Evolutionary conservation across 2,797 vertebrate genomes (phyloP), one percentile per base, ranked within the genome.

Genomic region (Gallirallus australis): DNA sequence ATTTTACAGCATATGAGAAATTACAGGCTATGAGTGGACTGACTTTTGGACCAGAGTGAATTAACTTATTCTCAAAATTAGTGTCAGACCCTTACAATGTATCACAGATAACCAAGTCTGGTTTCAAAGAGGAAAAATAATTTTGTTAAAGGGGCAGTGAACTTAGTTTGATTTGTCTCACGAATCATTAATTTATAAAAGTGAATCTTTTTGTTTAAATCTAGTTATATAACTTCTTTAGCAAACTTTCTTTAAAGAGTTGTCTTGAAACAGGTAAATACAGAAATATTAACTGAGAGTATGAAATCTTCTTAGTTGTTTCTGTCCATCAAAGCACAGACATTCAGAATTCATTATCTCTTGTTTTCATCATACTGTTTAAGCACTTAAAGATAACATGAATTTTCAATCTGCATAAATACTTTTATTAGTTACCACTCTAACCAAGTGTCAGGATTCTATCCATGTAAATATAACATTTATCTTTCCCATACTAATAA

Each of bases 41-140:
- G 92, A 84, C 47, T 96, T 94, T 33, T 82, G 42, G 60, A 90
- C 70, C 59, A 84, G 21, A 56, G 70, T n/a, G 39, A 82, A 93
- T 94, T 52, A 94, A 89, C 15, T 54, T 90, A 77, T 56, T 92
- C 56, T 82, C 71, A 82, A 80, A 96, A 96, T 95, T 82, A 96
- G 78, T 80, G 92, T 90, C 86, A 95, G 78, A 39, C 53, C 52
- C 75, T 86, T 66, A 82, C 31, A 78, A 83, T 91, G 39, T 45
- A 86, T 93, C 83, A 90, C 21, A 70, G 81, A 64, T 72, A 96
- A 89, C 35, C 18, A 79, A 94, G 90, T 82, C 52, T 70, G 10
- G 15, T 39, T 92, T 90, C 77, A 95, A 93, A 90, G 47, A 80
- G 30, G 39, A 92, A 89, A 94, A 95, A 79, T 72, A 76, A 66